Conservation (phyloP, 1,140 invertebrate species). For the Drepana arcuata region DNA sequence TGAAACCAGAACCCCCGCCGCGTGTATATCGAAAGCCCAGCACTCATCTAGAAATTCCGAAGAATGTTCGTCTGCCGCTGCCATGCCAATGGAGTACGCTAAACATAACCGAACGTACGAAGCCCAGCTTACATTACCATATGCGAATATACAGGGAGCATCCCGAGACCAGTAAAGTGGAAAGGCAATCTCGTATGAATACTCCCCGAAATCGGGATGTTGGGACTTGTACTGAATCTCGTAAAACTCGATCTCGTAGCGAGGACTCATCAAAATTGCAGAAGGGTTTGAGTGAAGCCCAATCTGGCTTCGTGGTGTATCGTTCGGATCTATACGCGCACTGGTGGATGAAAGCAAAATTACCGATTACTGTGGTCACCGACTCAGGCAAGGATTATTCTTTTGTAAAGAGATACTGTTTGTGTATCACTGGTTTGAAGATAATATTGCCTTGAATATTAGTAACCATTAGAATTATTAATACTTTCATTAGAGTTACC, state of each 20-base stretch:
- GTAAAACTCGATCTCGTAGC: constrained; percentile 58
- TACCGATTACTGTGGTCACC: constrained; percentile 77
- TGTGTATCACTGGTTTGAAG: constrained; percentile 67
- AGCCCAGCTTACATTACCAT: constrained; percentile 66
- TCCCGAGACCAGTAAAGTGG: constrained; percentile 20
- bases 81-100: constrained; percentile 64
- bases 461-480: constrained; percentile 64
- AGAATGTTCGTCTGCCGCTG: constrained; percentile 56
- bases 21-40: constrained; percentile 62
- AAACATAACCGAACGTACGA: constrained; percentile 63
- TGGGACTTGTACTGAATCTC: constrained; percentile 20
- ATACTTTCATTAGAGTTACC: constrained; percentile 59
- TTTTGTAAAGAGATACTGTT: constrained; percentile 69
- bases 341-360: constrained; percentile 92
- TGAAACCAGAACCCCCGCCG: constrained; percentile 53
- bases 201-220: constrained; percentile 39
- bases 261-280: constrained; percentile 62
- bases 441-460: constrained; percentile 61
- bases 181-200: constrained; percentile 37
- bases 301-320: constrained; percentile 73
- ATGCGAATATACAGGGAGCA: constrained; percentile 64
- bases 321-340: constrained; percentile 89
- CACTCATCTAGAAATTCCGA: constrained; percentile 56
- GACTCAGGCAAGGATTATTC: constrained; percentile 76
- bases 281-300: constrained; percentile 41